Conservation (phyloP, 2,113 vertebrate genomes). For the Eudorcas thomsonii region DNA sequence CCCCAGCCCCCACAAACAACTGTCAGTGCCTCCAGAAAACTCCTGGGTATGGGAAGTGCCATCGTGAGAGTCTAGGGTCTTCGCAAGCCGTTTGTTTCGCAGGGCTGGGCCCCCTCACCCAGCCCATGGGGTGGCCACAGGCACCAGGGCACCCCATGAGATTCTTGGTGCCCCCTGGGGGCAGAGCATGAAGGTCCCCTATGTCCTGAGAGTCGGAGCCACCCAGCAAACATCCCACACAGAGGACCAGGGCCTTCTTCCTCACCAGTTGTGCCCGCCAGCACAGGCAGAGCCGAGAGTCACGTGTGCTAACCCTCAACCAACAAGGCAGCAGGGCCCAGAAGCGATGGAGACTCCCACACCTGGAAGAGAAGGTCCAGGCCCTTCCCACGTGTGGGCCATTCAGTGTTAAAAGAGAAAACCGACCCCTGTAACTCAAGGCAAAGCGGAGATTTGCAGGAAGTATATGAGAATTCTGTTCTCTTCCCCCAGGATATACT, state of each 20-base stretch:
- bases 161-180: neutral
- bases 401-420: constrained; percentile 23
- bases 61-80: neutral
- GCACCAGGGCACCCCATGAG: neutral
- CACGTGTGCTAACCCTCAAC: neutral
- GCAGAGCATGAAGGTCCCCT: neutral
- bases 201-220: neutral
- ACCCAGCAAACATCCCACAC: neutral
- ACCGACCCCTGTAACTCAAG: neutral
- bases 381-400: neutral
- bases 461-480: neutral
- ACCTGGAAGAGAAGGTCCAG: neutral
- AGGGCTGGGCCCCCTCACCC: neutral
- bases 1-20: constrained; percentile 46
- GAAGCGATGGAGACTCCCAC: neutral
- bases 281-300: neutral
- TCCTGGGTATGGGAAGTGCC: constrained; percentile 59
- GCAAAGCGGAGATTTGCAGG: neutral
- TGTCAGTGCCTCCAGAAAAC: constrained; percentile 75
- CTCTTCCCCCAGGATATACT: neutral
- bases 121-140: neutral
- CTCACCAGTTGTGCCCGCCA: neutral
- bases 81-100: neutral
- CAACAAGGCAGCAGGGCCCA: neutral
- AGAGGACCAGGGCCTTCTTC: neutral